A percentile compares a stretch with the other conserved stretches of the same genome.
phyloP scores from a whole-genome alignment of 2,113 vertebrate species.

The Anser brachyrhynchus region DNA sequence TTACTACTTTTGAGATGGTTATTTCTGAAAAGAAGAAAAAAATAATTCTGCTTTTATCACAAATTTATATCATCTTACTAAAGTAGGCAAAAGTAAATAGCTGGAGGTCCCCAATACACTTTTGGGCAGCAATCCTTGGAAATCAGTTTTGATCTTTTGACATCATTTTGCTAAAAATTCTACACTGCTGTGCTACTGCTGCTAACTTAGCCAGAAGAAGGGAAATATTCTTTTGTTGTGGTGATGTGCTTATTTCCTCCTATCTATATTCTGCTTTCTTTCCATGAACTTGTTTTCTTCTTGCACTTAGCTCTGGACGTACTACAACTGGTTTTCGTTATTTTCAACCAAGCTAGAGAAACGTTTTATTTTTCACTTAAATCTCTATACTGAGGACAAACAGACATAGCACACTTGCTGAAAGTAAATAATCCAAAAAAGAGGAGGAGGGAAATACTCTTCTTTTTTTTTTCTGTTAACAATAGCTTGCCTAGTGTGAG shows the following conservation, averaged over 20 bases:
- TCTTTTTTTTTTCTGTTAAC: neutral
- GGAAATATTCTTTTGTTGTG: neutral
- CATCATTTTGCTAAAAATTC: neutral
- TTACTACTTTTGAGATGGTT: constrained; percentile 36
- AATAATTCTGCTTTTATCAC: neutral
- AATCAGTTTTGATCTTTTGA: neutral
- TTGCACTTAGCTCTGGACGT: neutral
- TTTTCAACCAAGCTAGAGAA: neutral
- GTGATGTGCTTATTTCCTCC: neutral
- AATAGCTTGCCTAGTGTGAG: neutral
- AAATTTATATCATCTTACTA: neutral
- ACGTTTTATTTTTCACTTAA: neutral
- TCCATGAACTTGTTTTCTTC: neutral
- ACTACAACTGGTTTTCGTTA: neutral
- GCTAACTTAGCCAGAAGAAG: neutral
- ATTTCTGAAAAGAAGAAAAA: constrained; percentile 28
- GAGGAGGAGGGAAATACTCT: neutral
- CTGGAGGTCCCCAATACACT: neutral
- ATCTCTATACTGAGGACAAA: neutral
- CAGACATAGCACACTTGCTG: neutral
- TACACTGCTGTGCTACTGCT: neutral
- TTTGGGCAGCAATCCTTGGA: neutral
- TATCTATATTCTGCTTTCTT: neutral
- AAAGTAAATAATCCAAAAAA: neutral
- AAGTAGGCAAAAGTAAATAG: neutral